phyloP scores from a whole-genome alignment of 2,113 vertebrate genomes.

The Phaethornis superciliosus region DNA sequence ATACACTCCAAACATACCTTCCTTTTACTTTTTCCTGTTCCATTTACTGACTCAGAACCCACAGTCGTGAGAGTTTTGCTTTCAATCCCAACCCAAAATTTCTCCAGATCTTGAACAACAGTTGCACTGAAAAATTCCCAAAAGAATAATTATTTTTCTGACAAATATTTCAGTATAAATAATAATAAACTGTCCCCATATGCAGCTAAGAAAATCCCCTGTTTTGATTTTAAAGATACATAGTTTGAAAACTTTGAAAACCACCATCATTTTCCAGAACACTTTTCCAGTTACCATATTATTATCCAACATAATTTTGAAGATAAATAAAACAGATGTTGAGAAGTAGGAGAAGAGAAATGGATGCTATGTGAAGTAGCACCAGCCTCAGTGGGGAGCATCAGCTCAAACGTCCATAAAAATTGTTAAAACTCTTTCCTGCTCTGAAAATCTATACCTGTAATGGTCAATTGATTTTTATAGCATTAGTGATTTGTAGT shows the following conservation, averaged over 20 bases:
- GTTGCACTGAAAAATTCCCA: slow-evolving; percentile 51
- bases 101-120: slow-evolving; percentile 62
- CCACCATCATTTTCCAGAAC: not conserved
- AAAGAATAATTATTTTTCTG: not conserved
- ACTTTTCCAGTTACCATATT: not conserved
- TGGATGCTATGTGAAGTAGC: not conserved
- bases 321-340: not conserved
- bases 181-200: not conserved
- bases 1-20: slow-evolving; percentile 49
- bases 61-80: slow-evolving; percentile 56
- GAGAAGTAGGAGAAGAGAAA: not conserved
- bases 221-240: not conserved
- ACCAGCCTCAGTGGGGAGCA: not conserved
- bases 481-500: fast-evolving
- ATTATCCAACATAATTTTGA: not conserved
- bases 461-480: not conserved
- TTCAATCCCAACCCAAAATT: slow-evolving; percentile 67
- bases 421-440: not conserved
- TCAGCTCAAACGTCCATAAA: not conserved
- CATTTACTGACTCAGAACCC: not conserved
- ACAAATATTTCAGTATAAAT: not conserved
- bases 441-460: fast-evolving
- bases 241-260: not conserved
- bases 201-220: not conserved
- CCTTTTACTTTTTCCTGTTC: slow-evolving; percentile 54